phyloP scores from a whole-genome alignment of 2,797 vertebrate genomes.

The Odontamblyopus rebecca region DNA sequence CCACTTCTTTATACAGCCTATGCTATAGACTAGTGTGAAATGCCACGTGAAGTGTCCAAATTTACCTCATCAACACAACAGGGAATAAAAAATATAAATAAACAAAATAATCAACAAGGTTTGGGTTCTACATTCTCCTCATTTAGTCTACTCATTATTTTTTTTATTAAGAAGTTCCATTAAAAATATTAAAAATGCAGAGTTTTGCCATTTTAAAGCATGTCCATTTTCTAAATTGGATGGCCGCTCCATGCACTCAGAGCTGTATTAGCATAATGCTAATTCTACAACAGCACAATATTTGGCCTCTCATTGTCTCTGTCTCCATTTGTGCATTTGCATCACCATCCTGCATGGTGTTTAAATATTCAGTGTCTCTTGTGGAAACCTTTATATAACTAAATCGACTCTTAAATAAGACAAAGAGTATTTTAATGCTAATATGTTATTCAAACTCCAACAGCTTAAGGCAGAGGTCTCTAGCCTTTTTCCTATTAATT shows the following conservation, averaged over 20 bases:
- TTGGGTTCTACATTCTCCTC: too few species aligned
- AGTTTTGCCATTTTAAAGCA: not conserved
- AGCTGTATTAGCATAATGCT: not conserved
- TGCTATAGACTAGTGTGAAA: not conserved
- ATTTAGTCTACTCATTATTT: not conserved
- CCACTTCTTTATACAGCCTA: too few species aligned
- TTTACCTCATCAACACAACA: not conserved
- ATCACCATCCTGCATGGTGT: not conserved
- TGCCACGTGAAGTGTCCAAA: not conserved
- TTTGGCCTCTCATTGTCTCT: conserved; percentile 2
- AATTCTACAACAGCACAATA: not conserved
- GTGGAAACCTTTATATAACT: conserved; percentile 2
- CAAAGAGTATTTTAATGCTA: not conserved
- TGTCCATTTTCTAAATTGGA: not conserved
- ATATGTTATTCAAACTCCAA: not conserved
- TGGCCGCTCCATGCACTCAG: not conserved
- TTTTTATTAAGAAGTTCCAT: not conserved
- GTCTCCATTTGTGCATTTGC: conserved; percentile 5
- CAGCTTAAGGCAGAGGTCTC: too few species aligned
- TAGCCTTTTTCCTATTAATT: too few species aligned
- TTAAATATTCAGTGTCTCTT: conserved; percentile 2
- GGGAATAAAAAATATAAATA: not conserved
- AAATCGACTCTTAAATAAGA: not conserved
- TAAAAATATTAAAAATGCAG: not conserved
- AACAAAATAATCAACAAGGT: not conserved